Evolutionary conservation across 2,113 vertebrate genomes (phyloP).

Genomic region (Mixornis gularis): DNA sequence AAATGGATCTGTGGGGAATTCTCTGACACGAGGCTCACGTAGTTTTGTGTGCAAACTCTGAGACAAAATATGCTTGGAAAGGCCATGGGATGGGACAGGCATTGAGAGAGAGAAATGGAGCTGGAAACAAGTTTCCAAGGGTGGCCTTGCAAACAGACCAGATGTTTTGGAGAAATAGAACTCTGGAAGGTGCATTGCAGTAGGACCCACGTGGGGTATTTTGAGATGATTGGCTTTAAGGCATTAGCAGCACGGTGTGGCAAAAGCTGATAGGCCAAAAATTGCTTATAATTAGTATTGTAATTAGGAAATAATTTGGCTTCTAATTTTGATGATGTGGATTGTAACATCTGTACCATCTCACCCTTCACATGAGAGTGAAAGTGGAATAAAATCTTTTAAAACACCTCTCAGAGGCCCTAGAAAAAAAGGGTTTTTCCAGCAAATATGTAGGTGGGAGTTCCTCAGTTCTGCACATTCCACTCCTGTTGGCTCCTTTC

Average conservation of each 20-base stretch:
- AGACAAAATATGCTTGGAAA: neutral
- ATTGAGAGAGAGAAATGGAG: neutral
- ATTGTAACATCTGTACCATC: neutral
- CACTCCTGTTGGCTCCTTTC: neutral
- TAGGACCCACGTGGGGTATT: rapidly evolving
- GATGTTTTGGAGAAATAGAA: neutral
- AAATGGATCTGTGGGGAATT: too few relatives aligned
- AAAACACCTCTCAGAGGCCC: neutral
- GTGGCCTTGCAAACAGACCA: neutral
- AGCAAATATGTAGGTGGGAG: neutral
- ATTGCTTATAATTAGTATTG: neutral
- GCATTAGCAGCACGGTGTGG: neutral
- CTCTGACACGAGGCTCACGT: neutral
- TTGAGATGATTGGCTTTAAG: neutral
- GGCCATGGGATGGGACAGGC: neutral
- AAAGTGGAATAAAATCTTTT: neutral
- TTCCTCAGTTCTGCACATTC: rapidly evolving
- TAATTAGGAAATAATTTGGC: neutral
- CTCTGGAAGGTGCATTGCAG: neutral
- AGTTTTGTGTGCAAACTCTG: neutral
- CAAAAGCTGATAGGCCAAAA: neutral
- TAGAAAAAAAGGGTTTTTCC: neutral
- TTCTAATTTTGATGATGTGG: neutral
- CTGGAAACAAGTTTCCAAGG: neutral
- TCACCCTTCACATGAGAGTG: neutral